Evolutionary conservation across 2,797 vertebrate genomes (phyloP), one percentile per base, ranked within the genome.

Genomic region (Perodicticus potto): DNA sequence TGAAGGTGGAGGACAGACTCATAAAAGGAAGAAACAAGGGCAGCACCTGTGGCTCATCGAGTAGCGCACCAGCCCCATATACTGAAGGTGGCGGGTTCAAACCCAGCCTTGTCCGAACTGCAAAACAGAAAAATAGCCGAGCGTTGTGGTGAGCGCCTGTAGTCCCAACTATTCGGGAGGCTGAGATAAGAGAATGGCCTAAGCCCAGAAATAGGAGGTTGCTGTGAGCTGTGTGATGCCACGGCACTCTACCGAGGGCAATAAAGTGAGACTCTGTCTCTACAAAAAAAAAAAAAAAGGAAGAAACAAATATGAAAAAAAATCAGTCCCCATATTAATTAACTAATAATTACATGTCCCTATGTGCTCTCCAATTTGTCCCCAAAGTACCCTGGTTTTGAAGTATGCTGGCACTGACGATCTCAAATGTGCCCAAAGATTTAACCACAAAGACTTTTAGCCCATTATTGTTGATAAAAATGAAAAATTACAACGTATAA

Each of bases 361-460:
- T 53, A 45, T n/a, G 9, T 45, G 37, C 40, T 29, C 10, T 74
- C 49, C 12, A 74, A n/a, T 91, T 81, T 88, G 72, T 29, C 67
- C 61, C 29, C 59, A 93, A 93, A 69, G 45, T 40, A 43, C 25
- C 8, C 13, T 37, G 37, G 7, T 73, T 95, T 85, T 86, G n/a
- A 89, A 93, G 27, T 91, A 13, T 20, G 23, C 20, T 91, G 29
- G 29, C 4, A 17, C 86, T 94, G 49, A 53, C 55, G 34, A 80
- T 70, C 73, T 74, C 67, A 96, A 45, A 87, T 57, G 17, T 70
- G 14, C 63, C 74, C 70, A 40, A 37, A 96, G 70, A 72, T n/a
- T 78, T 63, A 76, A 77, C 57, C 72, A 87, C 37, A 67, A 76
- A 27, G n/a, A 86, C 84, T 70, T 90, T 92, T 32, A 72, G 65